phyloP scores from a whole-genome alignment of 1,140 invertebrate genomes.

The Leguminivora glycinivorella region DNA sequence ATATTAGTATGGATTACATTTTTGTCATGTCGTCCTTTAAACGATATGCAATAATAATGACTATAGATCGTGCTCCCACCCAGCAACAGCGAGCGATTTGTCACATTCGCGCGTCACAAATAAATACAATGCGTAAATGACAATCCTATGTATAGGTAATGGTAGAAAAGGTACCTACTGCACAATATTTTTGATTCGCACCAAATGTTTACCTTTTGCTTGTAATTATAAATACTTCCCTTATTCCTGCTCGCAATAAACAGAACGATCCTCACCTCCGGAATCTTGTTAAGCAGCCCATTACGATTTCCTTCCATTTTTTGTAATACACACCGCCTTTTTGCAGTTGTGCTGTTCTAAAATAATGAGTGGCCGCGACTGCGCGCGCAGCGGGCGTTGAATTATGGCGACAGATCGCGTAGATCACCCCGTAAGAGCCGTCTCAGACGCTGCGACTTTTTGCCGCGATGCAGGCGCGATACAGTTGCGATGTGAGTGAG shows the following conservation, averaged over 20 bases:
- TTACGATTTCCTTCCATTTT: conserved; percentile 14
- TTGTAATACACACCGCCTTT: conserved; percentile 8
- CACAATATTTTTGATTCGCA: background rate
- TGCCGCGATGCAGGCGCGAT: background rate
- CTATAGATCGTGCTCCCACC: no score
- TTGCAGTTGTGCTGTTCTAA: conserved; percentile 12
- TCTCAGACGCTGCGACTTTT: background rate
- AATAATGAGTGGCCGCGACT: conserved; percentile 8
- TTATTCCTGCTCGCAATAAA: background rate
- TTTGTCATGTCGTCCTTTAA: no score
- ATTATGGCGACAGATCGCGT: conserved; percentile 8
- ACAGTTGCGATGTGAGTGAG: background rate
- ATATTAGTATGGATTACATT: no score
- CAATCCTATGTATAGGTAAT: no score
- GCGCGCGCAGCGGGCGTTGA: conserved; percentile 10
- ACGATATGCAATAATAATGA: no score
- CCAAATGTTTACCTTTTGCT: background rate
- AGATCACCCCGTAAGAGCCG: conserved; percentile 8
- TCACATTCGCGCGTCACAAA: no score
- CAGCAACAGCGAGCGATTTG: no score
- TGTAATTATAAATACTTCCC: background rate
- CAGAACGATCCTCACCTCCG: background rate
- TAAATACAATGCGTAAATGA: no score
- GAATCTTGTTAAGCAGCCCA: conserved; percentile 16
- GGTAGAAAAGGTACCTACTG: no score